phyloP scores from a whole-genome alignment of 1,140 invertebrate genomes.

The Papilio aristodemus region DNA sequence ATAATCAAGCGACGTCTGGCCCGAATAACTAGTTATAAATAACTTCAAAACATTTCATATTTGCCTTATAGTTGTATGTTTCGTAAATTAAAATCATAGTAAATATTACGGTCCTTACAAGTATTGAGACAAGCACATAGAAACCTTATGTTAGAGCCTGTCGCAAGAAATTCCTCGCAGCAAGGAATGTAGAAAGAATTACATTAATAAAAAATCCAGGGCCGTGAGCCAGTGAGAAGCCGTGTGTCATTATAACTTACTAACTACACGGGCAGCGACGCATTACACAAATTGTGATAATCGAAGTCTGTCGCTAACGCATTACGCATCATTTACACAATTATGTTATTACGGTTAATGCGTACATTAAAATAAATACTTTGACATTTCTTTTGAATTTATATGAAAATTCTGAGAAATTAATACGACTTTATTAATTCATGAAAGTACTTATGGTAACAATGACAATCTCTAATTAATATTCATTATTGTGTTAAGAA shows the following conservation, averaged over 20 bases:
- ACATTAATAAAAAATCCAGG: constrained; percentile 39
- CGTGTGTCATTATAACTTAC: constrained; percentile 38
- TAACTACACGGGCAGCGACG: not conserved
- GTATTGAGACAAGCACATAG: constrained; percentile 6
- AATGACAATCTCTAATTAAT: no score
- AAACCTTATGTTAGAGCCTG: constrained; percentile 41
- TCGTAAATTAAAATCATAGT: not conserved
- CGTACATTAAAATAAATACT: constrained; percentile 7
- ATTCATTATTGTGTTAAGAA: no score
- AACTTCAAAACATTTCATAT: not conserved
- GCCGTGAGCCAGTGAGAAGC: constrained; percentile 33
- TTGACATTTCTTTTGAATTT: constrained; percentile 1
- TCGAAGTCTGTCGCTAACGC: constrained; percentile 9
- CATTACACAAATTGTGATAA: constrained; percentile 21
- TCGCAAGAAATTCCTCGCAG: constrained; percentile 45
- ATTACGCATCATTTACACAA: constrained; percentile 17
- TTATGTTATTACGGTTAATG: constrained; percentile 10
- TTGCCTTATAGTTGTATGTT: not conserved
- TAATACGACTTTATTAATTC: not conserved
- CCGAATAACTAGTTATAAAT: not conserved
- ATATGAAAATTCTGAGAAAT: constrained; percentile 2
- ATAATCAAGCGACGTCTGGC: no score
- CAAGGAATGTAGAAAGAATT: constrained; percentile 48
- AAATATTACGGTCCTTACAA: not conserved
- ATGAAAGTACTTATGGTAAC: no score